These are phyloP conservation scores for Xylocopa sonorina DNA, from an alignment of 1,140 invertebrate genomes.

Conservation along the genomic window DNA sequence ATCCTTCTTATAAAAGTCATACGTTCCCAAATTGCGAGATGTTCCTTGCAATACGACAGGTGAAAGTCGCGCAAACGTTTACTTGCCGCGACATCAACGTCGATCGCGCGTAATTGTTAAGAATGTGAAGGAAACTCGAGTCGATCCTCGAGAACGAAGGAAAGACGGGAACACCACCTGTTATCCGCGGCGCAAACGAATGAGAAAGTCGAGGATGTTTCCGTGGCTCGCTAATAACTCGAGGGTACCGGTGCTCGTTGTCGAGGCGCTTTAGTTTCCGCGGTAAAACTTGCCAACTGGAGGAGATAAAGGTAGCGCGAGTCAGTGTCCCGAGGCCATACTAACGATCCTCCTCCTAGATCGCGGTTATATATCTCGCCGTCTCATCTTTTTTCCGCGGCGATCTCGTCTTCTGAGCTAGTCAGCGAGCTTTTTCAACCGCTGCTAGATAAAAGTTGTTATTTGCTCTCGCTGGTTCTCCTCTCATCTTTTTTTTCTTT, in stretches of 20 bases:
- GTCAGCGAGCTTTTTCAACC: constrained; percentile 21
- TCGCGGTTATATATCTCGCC: constrained; percentile 54
- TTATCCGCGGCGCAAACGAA: constrained; percentile 53
- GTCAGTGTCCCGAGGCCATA: constrained; percentile 58
- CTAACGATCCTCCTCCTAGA: constrained; percentile 63
- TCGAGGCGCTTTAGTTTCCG: constrained; percentile 62
- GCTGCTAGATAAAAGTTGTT: constrained; percentile 4
- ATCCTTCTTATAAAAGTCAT: too few relatives aligned
- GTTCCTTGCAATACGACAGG: too few relatives aligned
- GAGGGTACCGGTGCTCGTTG: constrained; percentile 52
- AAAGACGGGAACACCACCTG: constrained; percentile 32
- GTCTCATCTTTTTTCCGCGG: constrained; percentile 24
- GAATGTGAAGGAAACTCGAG: neutral
- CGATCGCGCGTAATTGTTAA: too few relatives aligned
- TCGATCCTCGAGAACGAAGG: neutral
- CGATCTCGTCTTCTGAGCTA: constrained; percentile 14
- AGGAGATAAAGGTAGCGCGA: constrained; percentile 70
- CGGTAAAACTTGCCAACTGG: constrained; percentile 72
- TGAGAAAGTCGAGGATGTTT: constrained; percentile 44
- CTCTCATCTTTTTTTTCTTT: too few relatives aligned
- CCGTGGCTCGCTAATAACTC: constrained; percentile 61
- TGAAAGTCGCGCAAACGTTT: too few relatives aligned
- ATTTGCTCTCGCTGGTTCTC: neutral
- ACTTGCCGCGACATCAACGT: too few relatives aligned
- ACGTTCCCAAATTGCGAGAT: too few relatives aligned